Conservation (phyloP, 2,797 vertebrate species). For the Lagodon rhomboides region DNA sequence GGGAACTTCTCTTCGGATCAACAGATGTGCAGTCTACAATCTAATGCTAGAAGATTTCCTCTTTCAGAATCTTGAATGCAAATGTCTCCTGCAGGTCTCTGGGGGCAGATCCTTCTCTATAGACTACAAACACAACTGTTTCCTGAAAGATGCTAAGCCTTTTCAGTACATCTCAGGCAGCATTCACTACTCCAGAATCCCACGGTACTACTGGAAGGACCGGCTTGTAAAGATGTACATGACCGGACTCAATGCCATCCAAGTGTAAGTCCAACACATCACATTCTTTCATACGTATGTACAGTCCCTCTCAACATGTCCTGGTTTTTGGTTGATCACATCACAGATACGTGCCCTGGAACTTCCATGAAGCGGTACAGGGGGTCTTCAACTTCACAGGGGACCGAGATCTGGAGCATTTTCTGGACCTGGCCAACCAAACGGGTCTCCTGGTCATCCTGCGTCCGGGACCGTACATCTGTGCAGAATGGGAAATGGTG, state of each 20-base stretch:
- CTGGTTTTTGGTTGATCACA: not conserved
- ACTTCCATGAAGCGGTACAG: slow-evolving; percentile 92
- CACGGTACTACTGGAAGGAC: slow-evolving; percentile 92
- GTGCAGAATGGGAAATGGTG: slow-evolving; percentile 99
- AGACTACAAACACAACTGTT: slow-evolving; percentile 89
- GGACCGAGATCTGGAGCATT: slow-evolving; percentile 90
- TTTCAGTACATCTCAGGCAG: slow-evolving; percentile 97
- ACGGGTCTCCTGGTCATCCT: slow-evolving; percentile 94
- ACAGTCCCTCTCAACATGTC: not conserved
- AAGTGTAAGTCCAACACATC: slow-evolving; percentile 85
- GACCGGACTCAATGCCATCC: slow-evolving; percentile 92
- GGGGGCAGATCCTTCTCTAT: slow-evolving; percentile 88
- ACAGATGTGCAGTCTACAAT: not conserved
- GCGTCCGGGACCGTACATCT: slow-evolving; percentile 97
- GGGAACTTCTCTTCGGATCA: not conserved
- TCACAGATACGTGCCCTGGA: slow-evolving; percentile 95
- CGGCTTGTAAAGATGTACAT: slow-evolving; percentile 95
- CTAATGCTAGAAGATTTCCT: not conserved
- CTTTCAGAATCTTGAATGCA: not conserved
- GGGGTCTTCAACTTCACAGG: slow-evolving; percentile 90
- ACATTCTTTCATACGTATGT: not conserved
- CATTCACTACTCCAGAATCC: slow-evolving; percentile 95
- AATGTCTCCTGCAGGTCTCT: slow-evolving; percentile 65
- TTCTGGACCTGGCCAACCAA: slow-evolving; percentile 91
- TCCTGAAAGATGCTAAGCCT: slow-evolving; percentile 90